Percentiles rank a stretch among this genome's conserved stretches.
These are phyloP conservation scores for Microctonus brassicae DNA, from an alignment of 2,888 invertebrate species.

Conservation along the genomic window DNA sequence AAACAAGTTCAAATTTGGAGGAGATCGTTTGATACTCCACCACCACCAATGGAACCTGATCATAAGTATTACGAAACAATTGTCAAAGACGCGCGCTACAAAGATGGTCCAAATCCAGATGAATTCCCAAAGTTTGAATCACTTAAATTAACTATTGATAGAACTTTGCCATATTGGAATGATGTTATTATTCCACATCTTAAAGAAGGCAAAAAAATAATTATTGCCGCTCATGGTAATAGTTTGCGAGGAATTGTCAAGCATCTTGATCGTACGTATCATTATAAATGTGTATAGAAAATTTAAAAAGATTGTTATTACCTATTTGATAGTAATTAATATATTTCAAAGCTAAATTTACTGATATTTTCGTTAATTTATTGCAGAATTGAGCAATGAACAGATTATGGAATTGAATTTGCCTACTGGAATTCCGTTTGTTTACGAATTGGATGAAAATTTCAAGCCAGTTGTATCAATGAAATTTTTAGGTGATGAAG, in stretches of 20 bases:
- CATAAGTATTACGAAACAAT: conserved; percentile 84
- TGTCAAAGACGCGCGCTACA: conserved; percentile 82
- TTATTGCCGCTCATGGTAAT: conserved; percentile 90
- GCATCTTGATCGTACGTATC: conserved; percentile 81
- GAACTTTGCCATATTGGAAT: conserved; percentile 91
- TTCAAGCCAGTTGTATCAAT: conserved; percentile 74
- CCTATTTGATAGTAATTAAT: background rate
- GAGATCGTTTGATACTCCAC: conserved; percentile 85
- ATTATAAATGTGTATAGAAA: background rate
- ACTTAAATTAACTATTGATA: conserved; percentile 83
- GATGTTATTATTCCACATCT: conserved; percentile 85
- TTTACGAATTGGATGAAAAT: conserved; percentile 74
- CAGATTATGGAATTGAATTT: conserved; percentile 75
- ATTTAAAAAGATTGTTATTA: no score
- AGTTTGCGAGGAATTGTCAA: conserved; percentile 88
- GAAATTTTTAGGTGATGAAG: conserved; percentile 76
- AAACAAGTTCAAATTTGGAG: conserved; percentile 90
- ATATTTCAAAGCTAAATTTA: background rate
- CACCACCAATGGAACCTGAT: conserved; percentile 83
- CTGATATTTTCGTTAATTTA: conserved; percentile 6
- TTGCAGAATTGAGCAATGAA: conserved; percentile 72
- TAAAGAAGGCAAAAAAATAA: conserved; percentile 82
- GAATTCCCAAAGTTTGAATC: conserved; percentile 89
- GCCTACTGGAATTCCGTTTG: conserved; percentile 77
- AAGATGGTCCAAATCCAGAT: conserved; percentile 78